Evolutionary conservation across 2,113 vertebrate species (phyloP).

Genomic region (Gobius niger): DNA sequence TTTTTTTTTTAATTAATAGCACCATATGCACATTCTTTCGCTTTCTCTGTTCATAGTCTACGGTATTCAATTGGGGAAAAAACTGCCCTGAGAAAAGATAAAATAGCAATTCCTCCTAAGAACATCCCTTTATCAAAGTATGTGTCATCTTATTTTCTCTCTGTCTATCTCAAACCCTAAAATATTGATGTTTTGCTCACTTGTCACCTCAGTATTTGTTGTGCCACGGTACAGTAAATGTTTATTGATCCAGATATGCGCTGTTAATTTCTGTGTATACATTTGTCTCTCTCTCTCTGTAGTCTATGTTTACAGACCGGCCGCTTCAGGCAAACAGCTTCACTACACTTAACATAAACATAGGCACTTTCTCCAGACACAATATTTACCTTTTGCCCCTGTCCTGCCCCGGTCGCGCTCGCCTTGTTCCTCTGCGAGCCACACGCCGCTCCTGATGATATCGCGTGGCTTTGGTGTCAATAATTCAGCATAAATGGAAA

Average conservation of each 20-base stretch:
- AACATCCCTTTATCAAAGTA: too few species aligned
- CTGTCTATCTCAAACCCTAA: slow-evolving; percentile 12
- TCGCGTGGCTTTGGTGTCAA: slow-evolving; percentile 57
- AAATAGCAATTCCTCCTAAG: too few species aligned
- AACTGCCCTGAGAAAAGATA: too few species aligned
- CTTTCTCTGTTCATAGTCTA: too few species aligned
- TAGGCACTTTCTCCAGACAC: slow-evolving; percentile 70
- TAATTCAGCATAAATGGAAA: slow-evolving; percentile 47
- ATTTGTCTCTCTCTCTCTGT: slow-evolving; percentile 69
- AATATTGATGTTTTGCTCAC: slow-evolving; percentile 62
- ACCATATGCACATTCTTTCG: too few species aligned
- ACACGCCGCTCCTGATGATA: slow-evolving; percentile 64
- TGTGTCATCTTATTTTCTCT: slow-evolving; percentile 2
- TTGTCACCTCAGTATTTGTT: slow-evolving; percentile 75
- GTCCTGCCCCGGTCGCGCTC: slow-evolving; percentile 54
- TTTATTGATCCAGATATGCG: slow-evolving; percentile 73
- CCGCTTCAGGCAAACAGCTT: slow-evolving; percentile 78
- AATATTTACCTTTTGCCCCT: slow-evolving; percentile 79
- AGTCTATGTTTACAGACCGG: slow-evolving; percentile 81
- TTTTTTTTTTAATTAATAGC: too few species aligned
- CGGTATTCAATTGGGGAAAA: too few species aligned
- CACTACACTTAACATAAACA: slow-evolving; percentile 79
- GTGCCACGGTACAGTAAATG: slow-evolving; percentile 72
- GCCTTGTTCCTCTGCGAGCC: slow-evolving; percentile 40
- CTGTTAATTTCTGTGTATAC: slow-evolving; percentile 72